Evolutionary conservation across 2,113 vertebrate genomes (phyloP), one percentile per base, ranked within the genome.

Genomic region (Pyxicephalus adspersus): DNA sequence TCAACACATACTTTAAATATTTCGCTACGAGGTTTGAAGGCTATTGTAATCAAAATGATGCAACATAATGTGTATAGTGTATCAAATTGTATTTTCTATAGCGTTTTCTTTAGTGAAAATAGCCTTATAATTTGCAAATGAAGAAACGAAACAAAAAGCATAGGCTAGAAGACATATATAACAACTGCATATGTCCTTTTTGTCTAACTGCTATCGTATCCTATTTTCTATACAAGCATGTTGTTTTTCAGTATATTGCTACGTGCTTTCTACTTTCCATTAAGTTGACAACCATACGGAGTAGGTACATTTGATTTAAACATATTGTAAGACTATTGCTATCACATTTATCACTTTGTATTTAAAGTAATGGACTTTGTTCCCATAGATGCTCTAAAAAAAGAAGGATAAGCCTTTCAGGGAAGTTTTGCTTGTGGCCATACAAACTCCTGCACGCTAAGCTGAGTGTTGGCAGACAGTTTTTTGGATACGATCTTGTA

Each of bases 401-500:
- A 19, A 72, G 31, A 72, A 26, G 75, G 20, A 82, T 22, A 13
- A 2, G 2, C 84, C 26, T 83, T 83, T 25, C 25, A 0, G 20
- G 70, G 50, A 26, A 45, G 76, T 83, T 60, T 63, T 82, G 0
- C 83, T 71, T 83, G 45, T 25, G 66, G 58, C 57, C 85, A 81
- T 83, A 81, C 65, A 82, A 76, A 84, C 77, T 87, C 57, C 51
- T 85, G 76, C 80, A 86, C 76, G 57, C 64, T 84, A 23, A 1
- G 83, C 83, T 85, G 19, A 67, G 83, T 26, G 77, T 1, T 15
- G 83, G 83, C 82, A 87, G 77, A 25, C 76, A 18, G 18, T 83
- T 81, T 84, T 83, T 81, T 87, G 84, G 76, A 84, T 22, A 1
- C 78, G 84, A 86, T 13, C 3, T 72, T 50, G 65, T 83, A 54